These are phyloP conservation scores for Scrobipalpa atriplicella DNA, from an alignment of 2,888 invertebrate genomes.

Conservation along the genomic window DNA sequence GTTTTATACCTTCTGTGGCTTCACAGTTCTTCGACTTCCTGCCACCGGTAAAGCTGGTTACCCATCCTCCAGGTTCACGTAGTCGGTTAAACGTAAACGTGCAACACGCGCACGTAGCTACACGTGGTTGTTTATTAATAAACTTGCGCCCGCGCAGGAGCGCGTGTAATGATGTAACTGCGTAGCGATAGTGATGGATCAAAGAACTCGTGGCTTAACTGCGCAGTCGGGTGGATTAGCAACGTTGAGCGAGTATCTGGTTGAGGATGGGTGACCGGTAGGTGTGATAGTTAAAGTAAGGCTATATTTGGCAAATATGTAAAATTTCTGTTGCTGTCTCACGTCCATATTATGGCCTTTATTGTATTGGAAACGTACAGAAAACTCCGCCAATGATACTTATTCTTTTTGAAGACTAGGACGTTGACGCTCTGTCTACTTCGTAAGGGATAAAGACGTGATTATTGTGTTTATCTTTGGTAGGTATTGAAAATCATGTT, in stretches of 20 bases:
- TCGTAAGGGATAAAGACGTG: no score
- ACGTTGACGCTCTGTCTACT: no score
- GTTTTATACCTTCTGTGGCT: neutral
- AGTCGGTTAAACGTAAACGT: neutral
- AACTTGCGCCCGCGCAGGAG: conserved; percentile 55
- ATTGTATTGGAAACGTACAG: no score
- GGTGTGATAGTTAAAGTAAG: neutral
- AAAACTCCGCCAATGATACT: no score
- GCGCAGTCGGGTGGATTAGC: neutral
- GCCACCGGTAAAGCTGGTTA: conserved; percentile 30
- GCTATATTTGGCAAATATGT: neutral
- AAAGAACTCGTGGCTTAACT: neutral
- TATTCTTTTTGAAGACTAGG: no score
- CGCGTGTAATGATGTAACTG: conserved; percentile 72
- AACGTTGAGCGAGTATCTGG: neutral
- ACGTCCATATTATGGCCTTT: no score
- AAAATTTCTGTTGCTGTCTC: no score
- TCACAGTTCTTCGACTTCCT: neutral
- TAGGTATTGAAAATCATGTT: no score
- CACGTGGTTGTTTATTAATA: conserved; percentile 78
- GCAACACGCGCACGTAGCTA: conserved; percentile 49
- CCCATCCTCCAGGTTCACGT: conserved; percentile 44
- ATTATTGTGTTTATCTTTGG: no score
- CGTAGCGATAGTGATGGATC: conserved; percentile 52
- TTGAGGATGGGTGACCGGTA: no score